Conservation (phyloP, 2,797 vertebrate genomes). For the Coreius guichenoti region DNA sequence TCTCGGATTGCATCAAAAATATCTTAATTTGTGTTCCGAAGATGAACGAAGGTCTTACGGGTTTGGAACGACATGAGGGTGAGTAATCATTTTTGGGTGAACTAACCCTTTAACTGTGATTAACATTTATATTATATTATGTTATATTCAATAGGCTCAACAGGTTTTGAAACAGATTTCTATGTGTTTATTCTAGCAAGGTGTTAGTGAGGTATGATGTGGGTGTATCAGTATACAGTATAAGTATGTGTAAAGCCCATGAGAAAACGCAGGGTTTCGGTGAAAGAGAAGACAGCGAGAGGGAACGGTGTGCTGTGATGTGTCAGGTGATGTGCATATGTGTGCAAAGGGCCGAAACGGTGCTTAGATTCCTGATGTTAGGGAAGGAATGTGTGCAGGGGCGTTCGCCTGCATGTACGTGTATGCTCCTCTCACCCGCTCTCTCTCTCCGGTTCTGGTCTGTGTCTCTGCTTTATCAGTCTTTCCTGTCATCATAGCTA, state of each 20-base stretch:
- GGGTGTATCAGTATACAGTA: not conserved
- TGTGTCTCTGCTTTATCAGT: conserved; percentile 54
- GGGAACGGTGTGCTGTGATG: conserved; percentile 12
- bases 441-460: conserved; percentile 50
- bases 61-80: no score
- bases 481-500: conserved; percentile 57
- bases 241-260: conserved; percentile 22
- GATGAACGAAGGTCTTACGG: no score
- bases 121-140: not conserved
- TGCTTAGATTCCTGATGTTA: conserved; percentile 6
- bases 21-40: no score
- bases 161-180: not conserved
- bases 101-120: not conserved
- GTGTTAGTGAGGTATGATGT: not conserved
- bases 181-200: not conserved
- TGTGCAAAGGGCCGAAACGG: not conserved
- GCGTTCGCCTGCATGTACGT: conserved; percentile 9
- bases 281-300: conserved; percentile 22
- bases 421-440: conserved; percentile 5
- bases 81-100: no score
- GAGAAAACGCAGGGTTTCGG: not conserved
- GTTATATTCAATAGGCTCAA: not conserved
- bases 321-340: conserved; percentile 19
- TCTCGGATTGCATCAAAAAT: no score
- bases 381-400: conserved; percentile 21